phyloP scores from a whole-genome alignment of 2,888 invertebrate genomes.

The Peribatodes rhomboidaria region DNA sequence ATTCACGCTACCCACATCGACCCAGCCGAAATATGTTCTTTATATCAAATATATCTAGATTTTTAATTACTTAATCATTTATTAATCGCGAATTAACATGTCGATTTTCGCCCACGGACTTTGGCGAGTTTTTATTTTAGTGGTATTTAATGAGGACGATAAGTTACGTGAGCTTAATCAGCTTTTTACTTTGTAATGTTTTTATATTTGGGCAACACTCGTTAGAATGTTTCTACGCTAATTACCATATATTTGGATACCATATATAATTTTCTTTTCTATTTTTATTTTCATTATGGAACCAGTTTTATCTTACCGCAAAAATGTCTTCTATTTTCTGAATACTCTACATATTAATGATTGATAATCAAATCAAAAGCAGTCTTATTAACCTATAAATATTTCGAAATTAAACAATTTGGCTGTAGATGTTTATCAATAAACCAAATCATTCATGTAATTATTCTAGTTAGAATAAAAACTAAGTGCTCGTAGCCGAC shows the following conservation, averaged over 20 bases:
- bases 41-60: slow-evolving; percentile 70
- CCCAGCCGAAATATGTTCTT: slow-evolving; percentile 66
- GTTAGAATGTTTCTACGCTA: neutral
- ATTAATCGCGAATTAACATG: slow-evolving; percentile 57
- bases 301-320: too few relatives aligned
- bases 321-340: too few relatives aligned
- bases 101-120: slow-evolving; percentile 65
- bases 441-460: too few relatives aligned
- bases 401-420: too few relatives aligned
- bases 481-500: too few relatives aligned
- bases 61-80: slow-evolving; percentile 83
- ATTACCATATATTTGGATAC: neutral
- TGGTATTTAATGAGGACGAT: slow-evolving; percentile 47
- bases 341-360: too few relatives aligned
- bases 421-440: too few relatives aligned
- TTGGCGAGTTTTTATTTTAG: slow-evolving; percentile 42
- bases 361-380: too few relatives aligned
- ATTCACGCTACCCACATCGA: slow-evolving; percentile 81
- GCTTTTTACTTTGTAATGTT: slow-evolving; percentile 25
- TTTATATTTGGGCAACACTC: neutral
- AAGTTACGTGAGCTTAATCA: slow-evolving; percentile 29
- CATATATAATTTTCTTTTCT: too few relatives aligned
- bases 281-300: too few relatives aligned
- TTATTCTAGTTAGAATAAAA: too few relatives aligned
- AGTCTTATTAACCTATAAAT: too few relatives aligned